phyloP scores from a whole-genome alignment of 64 coral and sea anemone species.

The Montipora capricornis region DNA sequence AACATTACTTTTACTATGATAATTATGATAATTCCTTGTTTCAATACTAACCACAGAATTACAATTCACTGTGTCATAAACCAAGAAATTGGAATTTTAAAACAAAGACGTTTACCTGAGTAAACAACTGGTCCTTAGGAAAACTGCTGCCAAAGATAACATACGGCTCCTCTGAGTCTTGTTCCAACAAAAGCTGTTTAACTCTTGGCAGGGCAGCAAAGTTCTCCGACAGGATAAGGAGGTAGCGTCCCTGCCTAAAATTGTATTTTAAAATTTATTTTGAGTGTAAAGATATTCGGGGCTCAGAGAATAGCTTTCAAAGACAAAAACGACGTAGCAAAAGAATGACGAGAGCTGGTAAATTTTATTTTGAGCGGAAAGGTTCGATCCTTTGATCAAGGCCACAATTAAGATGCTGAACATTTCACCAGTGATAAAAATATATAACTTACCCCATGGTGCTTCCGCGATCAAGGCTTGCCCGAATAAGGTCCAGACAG shows the following conservation, averaged over 20 bases:
- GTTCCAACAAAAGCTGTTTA: slow-evolving; percentile 66
- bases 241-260: slow-evolving; percentile 80
- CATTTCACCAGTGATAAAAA: no score
- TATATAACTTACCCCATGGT: slow-evolving; percentile 2
- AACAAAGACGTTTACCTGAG: slow-evolving; percentile 8
- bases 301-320: no score
- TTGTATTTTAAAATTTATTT: neutral
- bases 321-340: no score
- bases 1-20: no score
- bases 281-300: neutral
- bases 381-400: no score
- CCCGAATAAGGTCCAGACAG: slow-evolving; percentile 18
- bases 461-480: slow-evolving; percentile 6
- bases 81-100: no score
- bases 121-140: slow-evolving; percentile 47
- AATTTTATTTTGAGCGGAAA: no score
- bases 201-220: slow-evolving; percentile 79
- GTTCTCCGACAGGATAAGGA: slow-evolving; percentile 84
- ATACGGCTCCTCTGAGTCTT: slow-evolving; percentile 55
- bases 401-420: no score
- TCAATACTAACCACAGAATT: no score
- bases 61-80: no score
- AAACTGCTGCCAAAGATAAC: slow-evolving; percentile 88
- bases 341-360: no score
- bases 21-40: no score